phyloP scores from a whole-genome alignment of 2,113 vertebrate genomes.

The Stercorarius parasiticus region DNA sequence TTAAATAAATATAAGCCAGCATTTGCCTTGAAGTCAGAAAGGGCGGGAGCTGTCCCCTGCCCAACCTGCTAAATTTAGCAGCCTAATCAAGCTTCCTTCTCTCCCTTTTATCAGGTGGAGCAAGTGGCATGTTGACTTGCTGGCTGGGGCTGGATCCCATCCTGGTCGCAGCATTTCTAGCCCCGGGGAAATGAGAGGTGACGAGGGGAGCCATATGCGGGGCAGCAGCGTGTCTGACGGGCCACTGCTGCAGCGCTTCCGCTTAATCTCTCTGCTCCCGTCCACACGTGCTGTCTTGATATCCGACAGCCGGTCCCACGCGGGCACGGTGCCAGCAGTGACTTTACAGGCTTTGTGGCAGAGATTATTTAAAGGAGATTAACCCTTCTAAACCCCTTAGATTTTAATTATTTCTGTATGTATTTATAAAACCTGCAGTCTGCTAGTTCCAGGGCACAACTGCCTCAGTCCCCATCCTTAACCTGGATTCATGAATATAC shows the following conservation, averaged over 20 bases:
- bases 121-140: neutral
- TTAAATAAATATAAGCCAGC: constrained; percentile 46
- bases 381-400: constrained; percentile 88
- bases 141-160: neutral
- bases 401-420: constrained; percentile 96
- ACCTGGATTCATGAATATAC: constrained; percentile 65
- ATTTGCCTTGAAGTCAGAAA: constrained; percentile 18
- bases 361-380: constrained; percentile 92
- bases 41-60: neutral
- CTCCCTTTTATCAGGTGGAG: neutral
- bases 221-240: neutral
- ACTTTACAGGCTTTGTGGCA: constrained; percentile 83
- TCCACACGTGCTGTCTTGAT: constrained; percentile 67
- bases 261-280: constrained; percentile 49
- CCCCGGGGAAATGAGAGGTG: neutral
- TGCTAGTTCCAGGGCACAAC: constrained; percentile 75
- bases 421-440: constrained; percentile 85
- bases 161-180: neutral
- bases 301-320: constrained; percentile 73
- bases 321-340: constrained; percentile 74
- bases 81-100: neutral
- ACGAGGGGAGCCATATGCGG: neutral
- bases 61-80: neutral
- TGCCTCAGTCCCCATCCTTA: constrained; percentile 72
- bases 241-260: neutral